Conservation (phyloP, 2,888 invertebrate species). For the Eristalis pertinax region DNA sequence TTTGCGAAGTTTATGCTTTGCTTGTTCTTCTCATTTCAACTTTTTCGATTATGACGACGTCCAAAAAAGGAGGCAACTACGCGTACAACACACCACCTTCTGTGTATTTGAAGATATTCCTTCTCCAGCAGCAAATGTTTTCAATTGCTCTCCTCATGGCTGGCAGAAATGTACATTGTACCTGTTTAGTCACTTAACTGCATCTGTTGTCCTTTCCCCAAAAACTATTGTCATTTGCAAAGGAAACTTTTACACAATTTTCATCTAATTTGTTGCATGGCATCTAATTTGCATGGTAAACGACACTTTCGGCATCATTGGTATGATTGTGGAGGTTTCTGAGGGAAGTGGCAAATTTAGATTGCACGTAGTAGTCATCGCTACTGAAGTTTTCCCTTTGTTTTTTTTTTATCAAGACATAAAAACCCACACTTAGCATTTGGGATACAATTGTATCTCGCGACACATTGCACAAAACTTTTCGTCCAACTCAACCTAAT, state of each 20-base stretch:
- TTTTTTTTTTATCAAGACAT: constrained; percentile 35
- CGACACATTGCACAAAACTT: constrained; percentile 52
- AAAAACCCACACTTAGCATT: constrained; percentile 27
- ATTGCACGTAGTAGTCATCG: background rate
- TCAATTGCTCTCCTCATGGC: constrained; percentile 43
- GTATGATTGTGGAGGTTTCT: background rate
- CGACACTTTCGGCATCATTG: constrained; percentile 46
- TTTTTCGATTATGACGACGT: constrained; percentile 67
- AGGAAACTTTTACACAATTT: constrained; percentile 59
- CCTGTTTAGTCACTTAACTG: constrained; percentile 31
- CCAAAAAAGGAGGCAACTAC: constrained; percentile 8
- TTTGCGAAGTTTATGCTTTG: constrained; percentile 63
- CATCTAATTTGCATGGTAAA: constrained; percentile 66
- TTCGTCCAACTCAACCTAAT: constrained; percentile 7
- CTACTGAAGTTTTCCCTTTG: constrained; percentile 35
- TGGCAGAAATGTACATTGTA: background rate
- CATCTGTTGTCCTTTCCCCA: constrained; percentile 48
- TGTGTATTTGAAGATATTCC: background rate
- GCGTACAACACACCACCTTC: too few species aligned
- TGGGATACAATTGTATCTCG: constrained; percentile 46
- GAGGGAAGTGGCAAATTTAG: constrained; percentile 9
- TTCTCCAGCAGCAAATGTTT: constrained; percentile 45
- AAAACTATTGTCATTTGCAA: constrained; percentile 47
- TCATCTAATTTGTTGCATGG: constrained; percentile 66
- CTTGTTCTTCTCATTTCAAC: constrained; percentile 51